Base-by-base conservation (phyloP, 2,113 vertebrate species). In the Pelusios castaneus region DNA sequence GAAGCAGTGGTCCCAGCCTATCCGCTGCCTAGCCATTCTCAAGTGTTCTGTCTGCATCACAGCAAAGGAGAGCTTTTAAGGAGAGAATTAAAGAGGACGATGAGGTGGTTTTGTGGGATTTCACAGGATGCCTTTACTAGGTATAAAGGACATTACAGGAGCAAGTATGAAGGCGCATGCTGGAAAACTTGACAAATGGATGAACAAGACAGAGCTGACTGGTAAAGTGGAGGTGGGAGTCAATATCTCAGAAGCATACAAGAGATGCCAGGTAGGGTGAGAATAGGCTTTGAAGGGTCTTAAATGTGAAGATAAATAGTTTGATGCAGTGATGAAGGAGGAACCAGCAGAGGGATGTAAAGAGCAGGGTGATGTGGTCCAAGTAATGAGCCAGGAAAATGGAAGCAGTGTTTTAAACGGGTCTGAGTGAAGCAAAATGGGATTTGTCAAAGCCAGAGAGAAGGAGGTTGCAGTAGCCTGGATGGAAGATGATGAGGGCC, bases 301-400 rank as follows among this genome's bases (percentile, higher is more conserved):
- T 85, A 82, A 17, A 67, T 25, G 76, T 89, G 82, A 87, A 86
- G 29, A 21, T 8, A 86, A 41, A 78, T 82, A 2, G 41, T 21
- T 54, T 91, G 63, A 47, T 83, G 34, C 43, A 78, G 43, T 56
- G 54, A 84, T n/a, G 45, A 80, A 88, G 77, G 49, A 76, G 83
- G 51, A 90, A 58, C 43, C 51, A 85, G 51, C 16, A 41, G 90
- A 93, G 16, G 1, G 0, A 67, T 85, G 29, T n/a, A 83, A 85
- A 91, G 84, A 76, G 90, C 94, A 55, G 2, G 60, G 19, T 70
- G 34, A 38, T 38, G 34, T 25, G 41, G 38, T 52, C 47, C 85
- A 81, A 93, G 82, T n/a, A 84, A 67, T 38, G 51, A 41, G 27
- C 41, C 85, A 92, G 80, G 70, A 85, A 90, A 95, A 81, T 73